Percentiles rank a stretch among this genome's conserved stretches.
Conservation (phyloP, 2,113 vertebrate species). For the Micronisus gabar region DNA sequence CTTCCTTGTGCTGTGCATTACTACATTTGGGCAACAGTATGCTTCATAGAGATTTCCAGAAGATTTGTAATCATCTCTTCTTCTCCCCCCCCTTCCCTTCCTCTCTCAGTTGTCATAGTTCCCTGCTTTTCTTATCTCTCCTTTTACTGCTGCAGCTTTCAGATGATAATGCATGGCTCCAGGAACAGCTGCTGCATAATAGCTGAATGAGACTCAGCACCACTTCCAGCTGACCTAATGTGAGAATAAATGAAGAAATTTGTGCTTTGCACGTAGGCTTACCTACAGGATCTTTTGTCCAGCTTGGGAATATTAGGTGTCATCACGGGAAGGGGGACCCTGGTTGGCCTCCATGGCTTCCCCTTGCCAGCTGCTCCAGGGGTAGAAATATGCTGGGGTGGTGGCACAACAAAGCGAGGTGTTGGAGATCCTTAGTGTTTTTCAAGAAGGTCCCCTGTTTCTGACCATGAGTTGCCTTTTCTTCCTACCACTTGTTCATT, state of each 20-base stretch:
- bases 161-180: neutral
- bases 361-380: neutral
- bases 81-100: neutral
- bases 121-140: constrained; percentile 49
- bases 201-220: neutral
- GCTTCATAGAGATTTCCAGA: constrained; percentile 1
- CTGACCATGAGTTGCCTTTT: neutral
- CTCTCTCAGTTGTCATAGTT: constrained; percentile 43
- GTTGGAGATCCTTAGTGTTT: neutral
- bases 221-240: neutral
- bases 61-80: neutral
- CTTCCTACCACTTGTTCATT: neutral
- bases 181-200: constrained; percentile 30
- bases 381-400: fast-evolving
- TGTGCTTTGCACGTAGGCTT: neutral
- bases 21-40: neutral
- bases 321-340: fast-evolving
- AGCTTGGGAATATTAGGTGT: fast-evolving
- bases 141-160: constrained; percentile 12
- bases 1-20: neutral
- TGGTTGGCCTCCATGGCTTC: neutral
- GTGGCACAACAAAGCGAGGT: fast-evolving
- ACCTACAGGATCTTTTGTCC: neutral
- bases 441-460: neutral
- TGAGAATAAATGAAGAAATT: neutral